Evolutionary conservation across 2,888 invertebrate genomes (phyloP), one percentile per base, ranked within the genome.

Genomic region (Troilus luridus): DNA sequence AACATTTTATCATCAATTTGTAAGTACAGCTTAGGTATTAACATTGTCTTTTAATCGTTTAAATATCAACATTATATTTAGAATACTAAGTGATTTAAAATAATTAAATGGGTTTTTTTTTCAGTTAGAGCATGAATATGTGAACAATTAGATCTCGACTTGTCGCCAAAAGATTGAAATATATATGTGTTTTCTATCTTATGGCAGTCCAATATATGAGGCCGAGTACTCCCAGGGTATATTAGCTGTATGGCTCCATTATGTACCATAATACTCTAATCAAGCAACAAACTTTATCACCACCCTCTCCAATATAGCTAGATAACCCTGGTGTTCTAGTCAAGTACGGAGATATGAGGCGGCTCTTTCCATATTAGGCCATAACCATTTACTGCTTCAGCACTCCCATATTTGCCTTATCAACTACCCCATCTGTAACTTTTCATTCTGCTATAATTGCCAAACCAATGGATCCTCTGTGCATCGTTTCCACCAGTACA

Each of bases 261-360:
- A n/a, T 64, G n/a, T n/a, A n/a, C 64, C n/a, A 64, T 64, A 64
- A 64, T 64, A 64, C n/a, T n/a, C 64, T 64, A n/a, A 64, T 9
- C 64, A 11, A 64, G 10, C n/a, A 12, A 64, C 10, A 64, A 64
- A 64, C 64, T 64, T 64, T 64, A n/a, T 64, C 64, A n/a, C 64
- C 64, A 64, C 11, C n/a, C n/a, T n/a, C 64, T 3, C 64, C 64
- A n/a, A 64, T 64, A 11, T 9, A 64, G 12, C 64, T 64, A n/a
- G 11, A 21, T 64, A 64, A 64, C n/a, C n/a, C 64, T 10, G 2
- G 10, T n/a, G 64, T 64, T 64, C 64, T 64, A n/a, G 64, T 64
- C n/a, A 64, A 64, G 64, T 64, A 64, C n/a, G 11, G 64, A n/a
- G 64, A 64, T 64, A 64, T 64, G n/a, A n/a, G n/a, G 64, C n/a